These are phyloP conservation scores for Scatophagus argus DNA, from an alignment of 2,113 vertebrate genomes.

Conservation along the genomic window DNA sequence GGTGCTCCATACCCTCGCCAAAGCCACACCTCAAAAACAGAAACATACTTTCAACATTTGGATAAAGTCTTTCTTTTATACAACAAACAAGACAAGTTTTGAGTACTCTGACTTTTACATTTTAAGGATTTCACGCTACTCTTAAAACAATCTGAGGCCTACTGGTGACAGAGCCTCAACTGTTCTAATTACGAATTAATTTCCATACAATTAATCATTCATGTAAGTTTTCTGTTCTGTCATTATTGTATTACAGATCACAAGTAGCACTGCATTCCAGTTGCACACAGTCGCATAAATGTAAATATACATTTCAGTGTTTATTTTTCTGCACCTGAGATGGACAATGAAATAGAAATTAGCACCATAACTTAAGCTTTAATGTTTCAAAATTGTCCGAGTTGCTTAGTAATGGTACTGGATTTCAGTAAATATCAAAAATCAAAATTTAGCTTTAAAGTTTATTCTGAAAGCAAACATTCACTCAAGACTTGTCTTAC, in stretches of 20 bases:
- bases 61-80: background rate
- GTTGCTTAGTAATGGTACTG: background rate
- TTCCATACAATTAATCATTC: background rate
- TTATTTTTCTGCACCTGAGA: background rate
- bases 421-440: background rate
- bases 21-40: conserved; percentile 80
- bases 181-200: background rate
- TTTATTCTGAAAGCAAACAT: background rate
- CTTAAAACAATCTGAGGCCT: background rate
- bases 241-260: background rate
- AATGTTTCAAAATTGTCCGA: background rate
- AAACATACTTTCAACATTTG: conserved; percentile 25
- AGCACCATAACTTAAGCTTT: background rate
- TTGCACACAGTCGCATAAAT: background rate
- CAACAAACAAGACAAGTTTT: background rate
- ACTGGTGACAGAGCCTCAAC: background rate
- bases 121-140: background rate
- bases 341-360: background rate
- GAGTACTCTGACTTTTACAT: background rate
- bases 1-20: conserved; percentile 87
- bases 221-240: background rate
- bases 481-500: background rate
- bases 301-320: background rate
- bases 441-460: background rate
- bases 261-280: background rate